Base-by-base conservation (phyloP, 2,888 invertebrate species). In the Sinohyriopsis cumingii region DNA sequence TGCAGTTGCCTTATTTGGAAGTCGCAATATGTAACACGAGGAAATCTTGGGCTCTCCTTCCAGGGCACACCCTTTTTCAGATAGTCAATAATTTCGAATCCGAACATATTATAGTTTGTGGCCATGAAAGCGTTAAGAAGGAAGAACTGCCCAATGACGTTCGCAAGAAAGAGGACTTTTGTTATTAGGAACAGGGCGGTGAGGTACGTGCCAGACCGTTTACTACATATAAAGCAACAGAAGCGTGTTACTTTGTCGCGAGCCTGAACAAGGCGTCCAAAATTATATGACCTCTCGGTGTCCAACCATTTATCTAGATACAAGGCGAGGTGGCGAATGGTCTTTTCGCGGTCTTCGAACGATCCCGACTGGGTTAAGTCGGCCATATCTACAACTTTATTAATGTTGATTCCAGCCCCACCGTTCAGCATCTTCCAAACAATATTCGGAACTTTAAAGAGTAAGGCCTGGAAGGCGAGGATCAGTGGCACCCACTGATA, bases 71-170 rank as follows among this genome's bases (percentile, higher is more conserved):
- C 75, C 55, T 73, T 71, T 24, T 75, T 63, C 64, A 85, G 68
- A 55, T 82, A 75, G 7, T 72, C 74, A 20, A 86, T 56, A n/a
- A 87, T 83, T 72, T 87, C 86, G 57, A 86, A 81, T 7, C 87
- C 87, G 68, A 82, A 86, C 15, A 86, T 64, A 65, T 80, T 81
- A 69, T 83, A 87, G 25, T 84, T 81, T 55, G 83, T 86, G 18
- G 86, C 80, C 73, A 87, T 77, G 71, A 87, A 87, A 18, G 82
- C 82, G 70, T 87, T 87, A 55, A 87, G 79, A 15, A 87, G 73
- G 74, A 84, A 87, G 63, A 89, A 84, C 77, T 89, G 89, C 33
- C 84, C 82, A 65, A 89, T 82, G 28, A 87, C 82, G 73, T 89
- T 89, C 59, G 72, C 75, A 19, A 85, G 80, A 69, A 86, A 88